Base-by-base conservation (phyloP, 2,113 vertebrate species). In the Callipepla squamata region DNA sequence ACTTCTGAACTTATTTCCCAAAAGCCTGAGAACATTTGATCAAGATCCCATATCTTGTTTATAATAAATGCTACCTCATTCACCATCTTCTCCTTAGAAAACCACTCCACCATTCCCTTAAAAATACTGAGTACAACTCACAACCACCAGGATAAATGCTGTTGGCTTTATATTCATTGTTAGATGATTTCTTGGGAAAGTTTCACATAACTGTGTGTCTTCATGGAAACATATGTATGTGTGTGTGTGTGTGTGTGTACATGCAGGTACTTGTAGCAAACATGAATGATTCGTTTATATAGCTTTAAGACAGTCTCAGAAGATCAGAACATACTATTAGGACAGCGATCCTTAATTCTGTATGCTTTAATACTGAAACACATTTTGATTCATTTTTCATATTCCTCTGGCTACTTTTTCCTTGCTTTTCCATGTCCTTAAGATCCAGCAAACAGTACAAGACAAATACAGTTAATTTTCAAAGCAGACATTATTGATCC, bases 401-500 rank as follows among this genome's bases (percentile, higher is more conserved):
- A 48, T 51, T 66, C 16, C 45, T 85, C 34, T 55, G 42, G 62
- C 77, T 51, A 47, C 5, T 38, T 21, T 32, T 48, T 50, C 50
- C 70, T 87, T 72, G 11, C 38, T 82, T 38, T 85, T 25, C 66
- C 45, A 58, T 20, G 36, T 75, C 66, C 55, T 93, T 42, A 80
- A 89, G 72, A 70, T 42, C 32, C 70, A 89, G 70, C 75, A 77
- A 78, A 82, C 51, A 72, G 61, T 48, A 57, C 9, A 91, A 91
- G 68, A 82, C 57, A 93, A 89, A 91, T 34, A 73, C 1, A 94
- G 67, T 68, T 91, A 67, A 92, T 91, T 87, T 91, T 67, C 59
- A 83, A 75, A 90, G 75, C 47, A 94, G 57, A 23, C 59, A 44
- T 15, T 87, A 94, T 90, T 85, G 91, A 94, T 92, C 63, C 47